Evolutionary conservation across 2,888 invertebrate genomes (phyloP).

Genomic region (Branchinecta sandiegonensis): DNA sequence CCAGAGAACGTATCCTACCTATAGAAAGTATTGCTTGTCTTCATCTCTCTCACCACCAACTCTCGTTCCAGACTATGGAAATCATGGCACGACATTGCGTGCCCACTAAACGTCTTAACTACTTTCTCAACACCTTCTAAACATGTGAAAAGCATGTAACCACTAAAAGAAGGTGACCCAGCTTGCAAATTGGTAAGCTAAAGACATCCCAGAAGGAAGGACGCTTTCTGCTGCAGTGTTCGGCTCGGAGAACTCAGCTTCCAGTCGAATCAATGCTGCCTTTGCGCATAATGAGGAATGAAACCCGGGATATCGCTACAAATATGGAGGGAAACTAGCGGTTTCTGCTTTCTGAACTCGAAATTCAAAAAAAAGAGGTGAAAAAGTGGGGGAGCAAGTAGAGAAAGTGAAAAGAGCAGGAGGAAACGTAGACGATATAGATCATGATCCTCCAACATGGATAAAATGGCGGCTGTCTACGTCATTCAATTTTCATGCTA

Average conservation of each 20-base stretch:
- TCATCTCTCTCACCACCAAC: neutral
- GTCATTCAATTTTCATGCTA: no score
- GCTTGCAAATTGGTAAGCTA: no score
- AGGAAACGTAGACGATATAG: no score
- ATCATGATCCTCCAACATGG: no score
- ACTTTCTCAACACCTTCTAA: neutral
- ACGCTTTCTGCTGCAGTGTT: neutral
- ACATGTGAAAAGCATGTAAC: neutral
- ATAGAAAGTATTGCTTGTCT: neutral
- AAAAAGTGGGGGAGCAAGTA: no score
- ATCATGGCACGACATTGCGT: constrained; percentile 6
- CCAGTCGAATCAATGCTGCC: neutral
- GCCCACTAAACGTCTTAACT: neutral
- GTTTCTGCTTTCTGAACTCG: no score
- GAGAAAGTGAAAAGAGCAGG: no score
- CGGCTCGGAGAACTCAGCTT: neutral
- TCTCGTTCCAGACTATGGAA: neutral
- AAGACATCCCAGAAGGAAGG: no score
- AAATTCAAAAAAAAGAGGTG: no score
- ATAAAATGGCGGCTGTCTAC: no score
- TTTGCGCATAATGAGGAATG: constrained; percentile 9
- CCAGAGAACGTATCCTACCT: neutral
- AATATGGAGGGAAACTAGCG: no score
- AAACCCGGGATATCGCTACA: no score
- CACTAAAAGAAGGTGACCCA: neutral